phyloP scores from a whole-genome alignment of 1,140 invertebrate species.

The Macrobrachium nipponense region DNA sequence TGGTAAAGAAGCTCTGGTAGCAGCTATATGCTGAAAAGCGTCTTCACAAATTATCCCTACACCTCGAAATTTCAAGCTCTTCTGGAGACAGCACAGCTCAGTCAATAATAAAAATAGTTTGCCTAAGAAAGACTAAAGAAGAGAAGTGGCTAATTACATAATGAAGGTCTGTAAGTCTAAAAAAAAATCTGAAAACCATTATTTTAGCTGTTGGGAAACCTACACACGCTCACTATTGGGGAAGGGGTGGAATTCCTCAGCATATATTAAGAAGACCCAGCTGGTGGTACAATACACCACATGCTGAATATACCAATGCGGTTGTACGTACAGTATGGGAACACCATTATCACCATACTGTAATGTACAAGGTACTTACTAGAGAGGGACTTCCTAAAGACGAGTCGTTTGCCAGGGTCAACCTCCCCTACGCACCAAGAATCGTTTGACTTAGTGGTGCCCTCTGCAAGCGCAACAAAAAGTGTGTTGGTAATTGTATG shows the following conservation, averaged over 20 bases:
- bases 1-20: too few relatives aligned
- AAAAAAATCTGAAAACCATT: too few relatives aligned
- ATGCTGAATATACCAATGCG: too few relatives aligned
- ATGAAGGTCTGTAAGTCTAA: too few relatives aligned
- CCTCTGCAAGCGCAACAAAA: slow-evolving; percentile 58
- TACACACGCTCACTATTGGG: too few relatives aligned
- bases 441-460: slow-evolving; percentile 62
- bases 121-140: background rate
- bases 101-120: background rate
- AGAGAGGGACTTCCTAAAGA: slow-evolving; percentile 62
- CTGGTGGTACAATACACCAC: too few relatives aligned
- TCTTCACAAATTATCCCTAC: background rate
- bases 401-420: slow-evolving; percentile 61
- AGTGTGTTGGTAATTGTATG: slow-evolving; percentile 40
- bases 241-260: too few relatives aligned
- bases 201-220: too few relatives aligned
- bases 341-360: slow-evolving; percentile 44
- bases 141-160: background rate
- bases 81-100: background rate
- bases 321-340: slow-evolving; percentile 24
- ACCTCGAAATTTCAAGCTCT: slow-evolving; percentile 17
- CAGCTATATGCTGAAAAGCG: background rate
- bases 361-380: slow-evolving; percentile 61
- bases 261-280: background rate
- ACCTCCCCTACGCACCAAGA: slow-evolving; percentile 64